Conservation (phyloP, 1,140 invertebrate genomes). For the Trichoplusia ni region DNA sequence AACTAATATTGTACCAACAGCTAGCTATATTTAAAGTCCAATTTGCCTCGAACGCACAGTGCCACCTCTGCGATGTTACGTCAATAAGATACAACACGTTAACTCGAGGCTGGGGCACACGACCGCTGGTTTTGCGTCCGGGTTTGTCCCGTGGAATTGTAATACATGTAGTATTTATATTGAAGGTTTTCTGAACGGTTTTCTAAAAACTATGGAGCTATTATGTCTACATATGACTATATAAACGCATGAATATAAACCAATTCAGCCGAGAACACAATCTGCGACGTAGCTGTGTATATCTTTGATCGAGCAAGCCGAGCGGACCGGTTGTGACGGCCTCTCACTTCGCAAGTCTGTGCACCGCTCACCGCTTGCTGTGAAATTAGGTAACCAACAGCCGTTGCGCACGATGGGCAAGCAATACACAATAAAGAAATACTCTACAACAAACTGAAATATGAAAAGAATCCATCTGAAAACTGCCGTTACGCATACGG, state of each 20-base stretch:
- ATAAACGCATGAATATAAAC: conserved; percentile 3
- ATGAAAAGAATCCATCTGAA: conserved; percentile 50
- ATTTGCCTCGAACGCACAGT: conserved; percentile 53
- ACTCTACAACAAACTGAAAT: conserved; percentile 42
- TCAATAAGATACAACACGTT: conserved; percentile 78
- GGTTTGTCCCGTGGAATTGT: conserved; percentile 66
- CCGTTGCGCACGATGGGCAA: conserved; percentile 59
- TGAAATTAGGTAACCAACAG: conserved; percentile 79
- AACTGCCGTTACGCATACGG: conserved; percentile 38
- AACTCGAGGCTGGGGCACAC: conserved; percentile 70
- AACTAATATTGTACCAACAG: conserved; percentile 49
- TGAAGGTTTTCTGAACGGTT: conserved; percentile 39
- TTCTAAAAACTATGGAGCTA: conserved; percentile 37
- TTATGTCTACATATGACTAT: conserved; percentile 13
- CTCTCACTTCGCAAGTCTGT: conserved; percentile 78
- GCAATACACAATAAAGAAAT: conserved; percentile 69
- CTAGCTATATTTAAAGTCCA: conserved; percentile 53
- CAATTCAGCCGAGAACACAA: conserved; percentile 34
- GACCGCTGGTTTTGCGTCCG: conserved; percentile 70
- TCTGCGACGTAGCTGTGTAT: conserved; percentile 58
- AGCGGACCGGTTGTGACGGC: conserved; percentile 74
- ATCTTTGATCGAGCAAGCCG: conserved; percentile 68
- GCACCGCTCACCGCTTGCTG: conserved; percentile 72
- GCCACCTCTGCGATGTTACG: conserved; percentile 74
- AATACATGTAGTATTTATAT: conserved; percentile 44